phyloP scores from a whole-genome alignment of 2,888 invertebrate genomes.

The Boloria euphrosyne region DNA sequence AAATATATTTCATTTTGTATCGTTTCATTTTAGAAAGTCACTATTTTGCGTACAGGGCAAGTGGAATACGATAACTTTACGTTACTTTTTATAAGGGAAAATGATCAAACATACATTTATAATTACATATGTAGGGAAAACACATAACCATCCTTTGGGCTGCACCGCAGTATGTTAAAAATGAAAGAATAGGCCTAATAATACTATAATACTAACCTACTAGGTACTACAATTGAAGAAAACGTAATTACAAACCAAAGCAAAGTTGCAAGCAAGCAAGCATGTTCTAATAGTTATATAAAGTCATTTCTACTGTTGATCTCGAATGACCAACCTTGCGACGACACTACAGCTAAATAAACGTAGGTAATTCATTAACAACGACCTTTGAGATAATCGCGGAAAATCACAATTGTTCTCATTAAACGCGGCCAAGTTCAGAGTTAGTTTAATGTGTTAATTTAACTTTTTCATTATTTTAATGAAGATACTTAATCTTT shows the following conservation, averaged over 20 bases:
- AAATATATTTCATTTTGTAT: no score
- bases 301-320: not conserved
- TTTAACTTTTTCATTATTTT: slow-evolving; percentile 7
- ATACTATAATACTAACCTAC: no score
- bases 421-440: slow-evolving; percentile 50
- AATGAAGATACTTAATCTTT: not conserved
- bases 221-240: no score
- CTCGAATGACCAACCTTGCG: slow-evolving; percentile 14
- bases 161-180: no score
- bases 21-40: no score
- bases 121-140: no score
- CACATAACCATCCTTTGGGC: no score
- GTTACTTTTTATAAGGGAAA: no score
- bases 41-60: no score
- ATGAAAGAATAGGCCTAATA: no score
- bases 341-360: slow-evolving; percentile 11
- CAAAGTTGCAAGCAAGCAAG: not conserved
- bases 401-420: slow-evolving; percentile 45
- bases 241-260: not conserved
- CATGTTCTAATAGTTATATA: not conserved
- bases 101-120: no score
- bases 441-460: slow-evolving; percentile 36
- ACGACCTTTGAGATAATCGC: slow-evolving; percentile 40
- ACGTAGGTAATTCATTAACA: slow-evolving; percentile 37
- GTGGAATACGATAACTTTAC: no score